These are phyloP conservation scores for Hoplodrina blanda DNA, from an alignment of 2,888 invertebrate species.

Conservation along the genomic window DNA sequence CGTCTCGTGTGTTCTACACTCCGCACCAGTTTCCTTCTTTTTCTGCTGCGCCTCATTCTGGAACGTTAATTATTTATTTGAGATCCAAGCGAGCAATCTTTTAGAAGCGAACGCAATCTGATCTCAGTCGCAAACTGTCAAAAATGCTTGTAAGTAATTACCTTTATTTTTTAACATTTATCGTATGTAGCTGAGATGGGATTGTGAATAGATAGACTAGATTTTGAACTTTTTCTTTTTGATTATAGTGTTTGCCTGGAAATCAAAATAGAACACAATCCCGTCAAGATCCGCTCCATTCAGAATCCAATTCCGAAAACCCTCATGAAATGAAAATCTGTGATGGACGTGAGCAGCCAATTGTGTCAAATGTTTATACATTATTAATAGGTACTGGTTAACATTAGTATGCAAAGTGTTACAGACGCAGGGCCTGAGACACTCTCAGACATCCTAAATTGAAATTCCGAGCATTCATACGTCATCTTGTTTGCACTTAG, in stretches of 20 bases:
- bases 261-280: slow-evolving; percentile 26
- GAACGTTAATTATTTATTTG: slow-evolving; percentile 58
- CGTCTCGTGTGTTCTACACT: slow-evolving; percentile 73
- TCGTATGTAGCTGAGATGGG: no score
- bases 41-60: slow-evolving; percentile 87
- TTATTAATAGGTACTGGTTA: slow-evolving; percentile 57
- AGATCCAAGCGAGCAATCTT: background rate
- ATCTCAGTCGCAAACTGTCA: no score
- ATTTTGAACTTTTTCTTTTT: background rate
- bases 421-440: slow-evolving; percentile 33
- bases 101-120: no score
- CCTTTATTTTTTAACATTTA: background rate
- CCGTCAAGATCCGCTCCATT: slow-evolving; percentile 30
- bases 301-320: slow-evolving; percentile 21
- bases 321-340: slow-evolving; percentile 54
- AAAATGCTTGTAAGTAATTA: background rate
- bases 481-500: slow-evolving; percentile 33
- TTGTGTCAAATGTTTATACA: slow-evolving; percentile 54
- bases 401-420: slow-evolving; percentile 58
- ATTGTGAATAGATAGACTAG: no score
- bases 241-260: background rate
- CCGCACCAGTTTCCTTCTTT: slow-evolving; percentile 84
- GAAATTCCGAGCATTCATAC: slow-evolving; percentile 30
- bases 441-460: slow-evolving; percentile 54
- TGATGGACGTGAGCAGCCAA: slow-evolving; percentile 34